These are phyloP conservation scores for Loriculus beryllinus DNA, from an alignment of 2,797 vertebrate species.

Conservation along the genomic window DNA sequence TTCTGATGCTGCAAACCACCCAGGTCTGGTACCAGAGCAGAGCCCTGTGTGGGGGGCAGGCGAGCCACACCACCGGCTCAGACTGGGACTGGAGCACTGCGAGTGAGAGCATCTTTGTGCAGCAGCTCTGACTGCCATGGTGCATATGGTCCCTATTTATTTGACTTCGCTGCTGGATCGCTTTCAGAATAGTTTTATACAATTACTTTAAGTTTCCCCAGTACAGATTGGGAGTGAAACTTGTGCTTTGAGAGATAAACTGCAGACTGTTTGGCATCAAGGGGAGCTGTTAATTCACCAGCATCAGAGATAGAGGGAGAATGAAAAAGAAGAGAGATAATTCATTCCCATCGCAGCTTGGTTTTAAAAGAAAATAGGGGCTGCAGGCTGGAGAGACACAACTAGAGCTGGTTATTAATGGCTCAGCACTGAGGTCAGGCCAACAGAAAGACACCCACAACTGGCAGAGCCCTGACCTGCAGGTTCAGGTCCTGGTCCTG, in stretches of 20 bases:
- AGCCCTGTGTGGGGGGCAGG: not conserved
- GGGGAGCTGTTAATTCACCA: constrained; percentile 37
- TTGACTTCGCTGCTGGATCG: not conserved
- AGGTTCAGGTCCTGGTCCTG: not conserved
- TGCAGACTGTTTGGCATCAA: constrained; percentile 19
- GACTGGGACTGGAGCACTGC: not conserved
- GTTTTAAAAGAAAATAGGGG: not conserved
- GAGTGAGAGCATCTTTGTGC: not conserved
- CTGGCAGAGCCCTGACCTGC: fast-evolving
- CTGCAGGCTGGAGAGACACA: not conserved
- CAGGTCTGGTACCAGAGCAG: not conserved
- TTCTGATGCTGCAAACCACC: not conserved
- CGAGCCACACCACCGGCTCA: fast-evolving
- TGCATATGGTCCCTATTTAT: constrained; percentile 10
- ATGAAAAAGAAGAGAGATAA: constrained; percentile 21
- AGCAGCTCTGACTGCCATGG: not conserved
- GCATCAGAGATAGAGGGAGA: not conserved
- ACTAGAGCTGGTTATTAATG: not conserved
- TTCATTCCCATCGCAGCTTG: not conserved
- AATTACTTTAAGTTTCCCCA: constrained; percentile 12
- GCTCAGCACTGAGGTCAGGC: not conserved
- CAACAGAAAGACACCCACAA: not conserved
- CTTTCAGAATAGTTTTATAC: constrained; percentile 32
- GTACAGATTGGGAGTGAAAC: not conserved
- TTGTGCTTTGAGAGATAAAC: constrained; percentile 2